Conservation (phyloP, 2,113 vertebrate genomes). For the Sporophila hypoxantha region DNA sequence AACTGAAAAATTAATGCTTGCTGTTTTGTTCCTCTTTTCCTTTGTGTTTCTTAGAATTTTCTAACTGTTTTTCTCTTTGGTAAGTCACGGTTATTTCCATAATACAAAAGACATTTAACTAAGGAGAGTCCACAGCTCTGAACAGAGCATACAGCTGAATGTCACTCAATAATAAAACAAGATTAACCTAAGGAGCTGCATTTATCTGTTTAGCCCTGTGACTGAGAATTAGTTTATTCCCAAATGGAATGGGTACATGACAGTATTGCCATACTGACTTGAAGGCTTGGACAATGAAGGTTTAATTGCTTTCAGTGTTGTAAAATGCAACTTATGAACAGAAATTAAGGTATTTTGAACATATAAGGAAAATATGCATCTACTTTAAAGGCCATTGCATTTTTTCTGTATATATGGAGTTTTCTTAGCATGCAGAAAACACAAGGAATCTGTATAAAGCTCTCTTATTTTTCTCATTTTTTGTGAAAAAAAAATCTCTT, state of each 20-base stretch:
- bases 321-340: not conserved
- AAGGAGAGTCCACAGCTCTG: not conserved
- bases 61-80: not conserved
- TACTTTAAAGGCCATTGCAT: not conserved
- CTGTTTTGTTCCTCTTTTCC: not conserved
- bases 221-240: conserved; percentile 21
- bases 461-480: not conserved
- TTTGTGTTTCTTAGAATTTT: not conserved
- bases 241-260: not conserved
- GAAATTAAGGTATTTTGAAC: not conserved
- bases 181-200: not conserved
- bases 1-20: not conserved
- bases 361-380: not conserved
- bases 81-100: not conserved
- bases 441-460: not conserved
- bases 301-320: conserved; percentile 1
- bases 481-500: too few species aligned
- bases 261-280: not conserved
- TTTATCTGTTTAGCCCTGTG: conserved; percentile 18
- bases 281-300: not conserved
- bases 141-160: not conserved
- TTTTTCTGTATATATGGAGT: not conserved
- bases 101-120: not conserved
- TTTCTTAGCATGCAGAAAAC: not conserved
- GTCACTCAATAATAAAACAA: conserved; percentile 26